Evolutionary conservation across 2,888 invertebrate genomes (phyloP), one percentile per base, ranked within the genome.

Genomic region (Hirtodrosophila alboralis): DNA sequence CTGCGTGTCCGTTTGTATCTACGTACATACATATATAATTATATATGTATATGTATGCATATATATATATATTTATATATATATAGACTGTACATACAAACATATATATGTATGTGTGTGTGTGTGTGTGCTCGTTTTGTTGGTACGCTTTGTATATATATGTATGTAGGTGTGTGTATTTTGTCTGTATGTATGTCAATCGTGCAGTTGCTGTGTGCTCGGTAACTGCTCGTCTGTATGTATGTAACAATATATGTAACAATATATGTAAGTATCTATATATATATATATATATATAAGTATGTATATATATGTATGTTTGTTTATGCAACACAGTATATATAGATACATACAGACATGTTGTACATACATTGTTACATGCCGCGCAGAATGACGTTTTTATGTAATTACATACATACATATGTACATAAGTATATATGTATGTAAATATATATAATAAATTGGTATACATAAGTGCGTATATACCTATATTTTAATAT

Each of bases 151-250:
- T 70, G 43, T 62, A 59, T 67, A 37, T 67, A 56, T 51, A 26
- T 57, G 18, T 63, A 23, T 58, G 31, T 47, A 34, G 69, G 21
- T 54, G 56, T 68, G 31, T 69, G 43, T 59, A 21, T 69, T 37
- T 63, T 56, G 71, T 71, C 27, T 70, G 62, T 80, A 60, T 84
- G 65, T 86, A 70, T 80, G 69, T 70, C 79, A 78, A 69, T 81
- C 86, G 76, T 72, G 67, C 70, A 86, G 75, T 70, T 73, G 63
- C 66, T 72, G 58, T 77, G 68, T 67, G 73, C 69, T 77, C 84
- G 68, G 77, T 83, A 75, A 84, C 74, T 84, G 73, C 51, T 81
- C 78, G 83, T 69, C 48, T 65, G 47, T 75, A 71, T 59, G 45
- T 56, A 48, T 68, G 56, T 18, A n/a, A n/a, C n/a, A n/a, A 18